Base-by-base conservation (phyloP, 1,140 invertebrate genomes). In the Littorina saxatilis region DNA sequence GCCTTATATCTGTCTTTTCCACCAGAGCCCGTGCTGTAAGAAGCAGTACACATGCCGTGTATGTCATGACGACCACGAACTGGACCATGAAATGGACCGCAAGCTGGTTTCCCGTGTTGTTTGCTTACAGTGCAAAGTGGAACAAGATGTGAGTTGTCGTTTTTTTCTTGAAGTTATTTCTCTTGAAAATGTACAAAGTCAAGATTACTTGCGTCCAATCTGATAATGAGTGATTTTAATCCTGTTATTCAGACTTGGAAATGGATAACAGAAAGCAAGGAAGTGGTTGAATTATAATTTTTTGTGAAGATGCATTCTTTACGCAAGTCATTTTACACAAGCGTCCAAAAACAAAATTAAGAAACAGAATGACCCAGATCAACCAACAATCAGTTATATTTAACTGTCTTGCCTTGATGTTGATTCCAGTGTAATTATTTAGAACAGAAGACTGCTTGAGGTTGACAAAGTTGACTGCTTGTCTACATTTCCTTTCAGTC, bases 1-100 rank as follows among this genome's bases (percentile, higher is more conserved):
- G n/a, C n/a, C n/a, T n/a, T n/a, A n/a, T 73, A 13, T 52, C 35
- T 72, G 23, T 47, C 58, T 79, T 35, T 68, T 1, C 17, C 9
- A 47, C 50, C 50, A 97, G 96, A 96, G 96, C 37, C 96, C 96
- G 75, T 97, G 96, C 89, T 98, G 96, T 91, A 95, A 95, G 86
- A 97, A 97, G 91, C 94, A 96, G 1, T 98, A 97, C 91, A 95
- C 95, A 81, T 97, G 97, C 89, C 94, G 97, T 40, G 96, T 97
- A 89, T 97, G 97, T 88, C 97, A 98, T 88, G 96, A 98, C 92
- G 96, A 97, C 85, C 95, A 95, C 73, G 96, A 97, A 88, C 93
- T 13, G 23, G 39, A 95, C 66, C 96, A 97, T 90, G 95, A 95
- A 35, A 94, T 97, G 61, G 96, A 96, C 91, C 93, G 96, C 70